These are phyloP conservation scores for Pangasius djambal DNA, from an alignment of 2,797 vertebrate species.

Conservation along the genomic window DNA sequence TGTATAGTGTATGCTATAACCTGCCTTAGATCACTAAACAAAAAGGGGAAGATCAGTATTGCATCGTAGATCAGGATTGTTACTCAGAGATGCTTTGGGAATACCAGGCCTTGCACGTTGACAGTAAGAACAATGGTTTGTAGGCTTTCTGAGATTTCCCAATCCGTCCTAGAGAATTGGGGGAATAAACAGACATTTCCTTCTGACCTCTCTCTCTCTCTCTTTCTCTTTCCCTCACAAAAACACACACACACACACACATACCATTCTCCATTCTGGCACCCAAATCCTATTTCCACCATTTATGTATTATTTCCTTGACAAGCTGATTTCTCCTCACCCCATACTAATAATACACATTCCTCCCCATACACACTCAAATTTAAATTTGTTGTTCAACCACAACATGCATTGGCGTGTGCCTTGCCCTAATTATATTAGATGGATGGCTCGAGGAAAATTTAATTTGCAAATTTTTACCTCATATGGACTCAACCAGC, in stretches of 20 bases:
- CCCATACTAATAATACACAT: slow-evolving; percentile 28
- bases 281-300: slow-evolving; percentile 40
- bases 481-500: slow-evolving; percentile 17
- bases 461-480: slow-evolving; percentile 10
- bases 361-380: neutral
- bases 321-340: slow-evolving; percentile 17
- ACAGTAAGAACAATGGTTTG: slow-evolving; percentile 47
- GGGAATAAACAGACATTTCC: slow-evolving; percentile 78
- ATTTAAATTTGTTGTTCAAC: neutral
- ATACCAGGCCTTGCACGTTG: slow-evolving; percentile 6
- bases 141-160: slow-evolving; percentile 46
- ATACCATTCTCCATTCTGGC: slow-evolving; percentile 26
- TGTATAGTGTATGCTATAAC: neutral
- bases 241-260: slow-evolving; percentile 34
- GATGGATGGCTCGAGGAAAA: slow-evolving; percentile 4
- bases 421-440: slow-evolving; percentile 14
- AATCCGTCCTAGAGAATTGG: slow-evolving; percentile 59
- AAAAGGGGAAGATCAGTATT: slow-evolving; percentile 7
- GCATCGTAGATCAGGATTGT: neutral
- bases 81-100: slow-evolving; percentile 2
- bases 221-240: slow-evolving; percentile 20
- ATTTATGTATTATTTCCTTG: slow-evolving; percentile 43
- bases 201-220: slow-evolving; percentile 50
- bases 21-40: neutral
- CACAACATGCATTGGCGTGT: neutral